Percentiles rank a stretch among this genome's conserved stretches.
Evolutionary conservation across 92 coral and sea anemone genomes (phyloP).

Genomic region (Parazoanthus darwini): DNA sequence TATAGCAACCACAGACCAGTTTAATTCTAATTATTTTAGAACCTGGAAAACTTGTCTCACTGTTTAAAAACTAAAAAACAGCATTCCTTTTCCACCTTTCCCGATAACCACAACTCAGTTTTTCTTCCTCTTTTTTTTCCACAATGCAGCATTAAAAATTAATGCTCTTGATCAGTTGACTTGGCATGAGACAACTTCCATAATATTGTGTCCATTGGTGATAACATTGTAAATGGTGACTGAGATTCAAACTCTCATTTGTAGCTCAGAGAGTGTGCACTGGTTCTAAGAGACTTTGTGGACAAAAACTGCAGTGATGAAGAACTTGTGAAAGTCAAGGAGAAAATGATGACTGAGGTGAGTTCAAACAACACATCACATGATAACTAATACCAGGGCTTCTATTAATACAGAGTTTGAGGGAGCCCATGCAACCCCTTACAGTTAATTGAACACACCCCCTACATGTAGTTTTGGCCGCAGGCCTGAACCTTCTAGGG

Average conservation of each 20-base stretch:
- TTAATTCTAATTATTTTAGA: no score
- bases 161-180: background rate
- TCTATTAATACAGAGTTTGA: background rate
- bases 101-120: no score
- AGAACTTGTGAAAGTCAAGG: constrained; percentile 71
- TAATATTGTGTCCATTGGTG: no score
- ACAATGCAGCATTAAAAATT: background rate
- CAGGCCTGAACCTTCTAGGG: no score
- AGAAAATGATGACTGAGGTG: constrained; percentile 88
- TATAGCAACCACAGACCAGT: background rate
- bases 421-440: background rate
- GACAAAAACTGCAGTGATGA: constrained; percentile 68
- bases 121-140: background rate
- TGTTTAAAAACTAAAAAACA: no score
- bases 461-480: no score
- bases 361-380: background rate
- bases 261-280: constrained; percentile 89
- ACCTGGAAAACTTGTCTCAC: background rate
- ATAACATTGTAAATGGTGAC: background rate
- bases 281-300: constrained; percentile 73
- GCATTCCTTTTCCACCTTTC: background rate
- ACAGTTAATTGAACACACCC: no score
- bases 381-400: no score
- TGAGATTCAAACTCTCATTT: background rate
- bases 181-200: no score